Conservation (phyloP, 2,113 vertebrate species). For the Balaeniceps rex region DNA sequence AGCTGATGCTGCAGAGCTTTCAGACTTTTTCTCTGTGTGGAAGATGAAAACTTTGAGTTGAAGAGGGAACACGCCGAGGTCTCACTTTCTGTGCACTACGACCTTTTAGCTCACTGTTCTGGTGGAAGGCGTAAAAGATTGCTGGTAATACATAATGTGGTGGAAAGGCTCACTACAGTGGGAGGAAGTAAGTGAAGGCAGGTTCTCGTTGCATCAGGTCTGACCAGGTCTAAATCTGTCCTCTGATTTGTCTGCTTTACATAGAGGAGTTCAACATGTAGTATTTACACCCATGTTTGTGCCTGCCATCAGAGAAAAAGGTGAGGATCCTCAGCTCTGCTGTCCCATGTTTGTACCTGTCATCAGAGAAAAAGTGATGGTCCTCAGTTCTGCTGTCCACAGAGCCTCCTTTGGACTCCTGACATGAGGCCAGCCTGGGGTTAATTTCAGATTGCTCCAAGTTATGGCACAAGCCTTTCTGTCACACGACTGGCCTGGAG, state of each 20-base stretch:
- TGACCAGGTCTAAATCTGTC: not conserved
- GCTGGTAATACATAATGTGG: not conserved
- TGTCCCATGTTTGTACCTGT: not conserved
- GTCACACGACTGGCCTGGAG: not conserved
- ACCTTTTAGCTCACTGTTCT: not conserved
- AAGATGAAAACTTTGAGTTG: not conserved
- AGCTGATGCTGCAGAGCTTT: not conserved
- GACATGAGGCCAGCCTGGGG: fast-evolving
- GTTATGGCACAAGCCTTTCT: not conserved
- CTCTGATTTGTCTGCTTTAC: not conserved
- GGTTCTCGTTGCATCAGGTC: not conserved
- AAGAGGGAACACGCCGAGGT: not conserved
- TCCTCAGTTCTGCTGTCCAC: not conserved
- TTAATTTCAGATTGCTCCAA: not conserved
- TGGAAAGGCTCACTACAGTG: not conserved
- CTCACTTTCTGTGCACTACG: not conserved
- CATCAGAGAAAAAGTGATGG: not conserved
- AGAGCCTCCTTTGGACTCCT: not conserved
- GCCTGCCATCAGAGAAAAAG: not conserved
- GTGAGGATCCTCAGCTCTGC: not conserved
- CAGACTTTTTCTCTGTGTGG: not conserved
- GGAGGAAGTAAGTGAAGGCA: not conserved
- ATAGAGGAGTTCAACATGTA: not conserved
- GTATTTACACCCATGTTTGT: not conserved
- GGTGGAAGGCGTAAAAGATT: not conserved